A percentile compares a stretch with the other conserved stretches of the same genome.
These are phyloP conservation scores for Lepidochrysops patricia DNA, from an alignment of 2,888 invertebrate genomes.

Conservation along the genomic window DNA sequence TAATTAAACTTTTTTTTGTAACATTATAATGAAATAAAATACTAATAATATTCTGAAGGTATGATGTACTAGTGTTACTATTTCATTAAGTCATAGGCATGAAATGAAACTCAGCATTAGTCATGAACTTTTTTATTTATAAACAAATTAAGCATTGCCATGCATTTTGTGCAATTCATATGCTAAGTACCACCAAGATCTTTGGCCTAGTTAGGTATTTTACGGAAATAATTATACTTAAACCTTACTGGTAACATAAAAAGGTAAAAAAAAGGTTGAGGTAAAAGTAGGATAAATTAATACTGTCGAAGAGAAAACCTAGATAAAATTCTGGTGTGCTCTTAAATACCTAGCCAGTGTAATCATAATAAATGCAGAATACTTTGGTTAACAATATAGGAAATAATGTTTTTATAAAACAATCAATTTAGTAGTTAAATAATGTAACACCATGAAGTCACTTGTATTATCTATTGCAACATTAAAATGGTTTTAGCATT, in stretches of 20 bases:
- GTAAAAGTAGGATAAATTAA: neutral
- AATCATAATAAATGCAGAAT: neutral
- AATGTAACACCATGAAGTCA: no score
- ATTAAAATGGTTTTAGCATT: neutral
- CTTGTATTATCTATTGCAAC: neutral
- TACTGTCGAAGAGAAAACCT: neutral
- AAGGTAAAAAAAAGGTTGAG: neutral
- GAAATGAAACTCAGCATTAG: neutral
- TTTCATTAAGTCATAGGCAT: neutral
- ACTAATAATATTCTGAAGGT: no score
- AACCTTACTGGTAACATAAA: neutral
- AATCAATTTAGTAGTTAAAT: neutral
- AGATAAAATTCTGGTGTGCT: neutral
- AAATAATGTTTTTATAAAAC: neutral
- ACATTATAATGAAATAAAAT: no score
- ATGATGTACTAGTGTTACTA: no score
- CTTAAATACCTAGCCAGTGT: neutral
- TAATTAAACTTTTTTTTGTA: no score
- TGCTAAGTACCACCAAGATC: neutral
- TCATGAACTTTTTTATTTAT: slow-evolving; percentile 1
- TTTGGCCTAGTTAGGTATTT: neutral
- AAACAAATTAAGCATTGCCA: slow-evolving; percentile 8
- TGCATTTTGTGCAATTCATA: slow-evolving; percentile 2
- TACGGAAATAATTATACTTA: neutral
- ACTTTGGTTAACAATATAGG: neutral